A percentile compares a stretch with the other conserved stretches of the same genome.
Conservation (phyloP, 2,113 vertebrate species). For the Lepus americanus region DNA sequence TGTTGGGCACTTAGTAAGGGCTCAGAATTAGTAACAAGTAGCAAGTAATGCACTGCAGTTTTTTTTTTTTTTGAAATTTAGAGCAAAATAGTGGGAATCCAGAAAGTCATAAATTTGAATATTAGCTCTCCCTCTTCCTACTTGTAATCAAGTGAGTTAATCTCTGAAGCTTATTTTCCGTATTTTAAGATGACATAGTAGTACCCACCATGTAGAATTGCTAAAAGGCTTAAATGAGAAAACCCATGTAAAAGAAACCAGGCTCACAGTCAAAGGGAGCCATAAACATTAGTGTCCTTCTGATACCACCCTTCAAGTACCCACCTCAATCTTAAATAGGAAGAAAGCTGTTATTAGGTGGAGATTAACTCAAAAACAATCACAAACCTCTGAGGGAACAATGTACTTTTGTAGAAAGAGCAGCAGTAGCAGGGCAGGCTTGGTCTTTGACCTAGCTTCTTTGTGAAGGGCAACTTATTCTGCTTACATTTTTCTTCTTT, state of each 20-base stretch:
- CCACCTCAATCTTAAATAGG: background rate
- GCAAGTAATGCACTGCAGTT: background rate
- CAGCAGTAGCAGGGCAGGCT: background rate
- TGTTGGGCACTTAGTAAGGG: background rate
- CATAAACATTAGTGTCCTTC: background rate
- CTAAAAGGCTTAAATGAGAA: conserved; percentile 10
- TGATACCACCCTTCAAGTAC: background rate
- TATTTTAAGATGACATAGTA: conserved; percentile 3
- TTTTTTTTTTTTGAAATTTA: background rate
- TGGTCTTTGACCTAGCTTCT: background rate
- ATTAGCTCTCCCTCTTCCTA: background rate
- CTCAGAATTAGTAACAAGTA: background rate
- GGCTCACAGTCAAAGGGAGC: background rate
- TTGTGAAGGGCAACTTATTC: background rate
- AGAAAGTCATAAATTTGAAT: conserved; percentile 31
- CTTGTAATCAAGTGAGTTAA: background rate
- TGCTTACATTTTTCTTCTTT: background rate
- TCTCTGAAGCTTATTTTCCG: background rate
- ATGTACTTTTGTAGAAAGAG: background rate
- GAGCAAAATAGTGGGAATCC: background rate
- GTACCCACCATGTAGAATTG: background rate
- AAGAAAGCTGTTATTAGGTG: background rate
- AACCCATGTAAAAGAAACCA: background rate
- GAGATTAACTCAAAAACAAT: background rate
- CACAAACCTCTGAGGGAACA: background rate